phyloP scores from a whole-genome alignment of 2,113 vertebrate genomes.

The Podilymbus podiceps region DNA sequence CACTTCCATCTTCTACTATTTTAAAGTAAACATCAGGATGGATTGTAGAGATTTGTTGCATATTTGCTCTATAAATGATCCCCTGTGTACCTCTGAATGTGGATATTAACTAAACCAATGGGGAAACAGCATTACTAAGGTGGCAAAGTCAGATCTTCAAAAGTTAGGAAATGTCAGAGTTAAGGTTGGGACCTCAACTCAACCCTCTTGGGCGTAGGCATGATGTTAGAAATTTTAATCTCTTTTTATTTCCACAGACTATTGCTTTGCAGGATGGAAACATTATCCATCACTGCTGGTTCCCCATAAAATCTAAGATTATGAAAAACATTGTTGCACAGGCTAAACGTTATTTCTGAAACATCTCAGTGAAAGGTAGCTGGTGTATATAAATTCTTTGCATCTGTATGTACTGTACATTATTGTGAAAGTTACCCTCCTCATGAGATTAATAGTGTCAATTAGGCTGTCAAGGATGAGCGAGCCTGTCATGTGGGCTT shows the following conservation, averaged over 20 bases:
- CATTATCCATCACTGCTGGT: not conserved
- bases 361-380: not conserved
- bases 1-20: not conserved
- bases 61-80: not conserved
- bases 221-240: not conserved
- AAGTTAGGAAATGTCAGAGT: not conserved
- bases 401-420: not conserved
- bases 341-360: not conserved
- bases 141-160: not conserved
- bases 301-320: not conserved
- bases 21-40: not conserved
- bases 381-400: slow-evolving; percentile 2
- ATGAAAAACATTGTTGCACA: not conserved
- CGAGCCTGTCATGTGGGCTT: slow-evolving; percentile 5
- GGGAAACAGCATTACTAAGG: not conserved
- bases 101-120: not conserved
- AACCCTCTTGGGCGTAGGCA: not conserved
- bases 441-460: slow-evolving; percentile 46
- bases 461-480: slow-evolving; percentile 56
- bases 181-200: not conserved
- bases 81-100: not conserved
- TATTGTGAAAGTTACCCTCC: slow-evolving; percentile 22
- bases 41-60: not conserved
- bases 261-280: not conserved
- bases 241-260: not conserved